Conservation (phyloP, 2,797 vertebrate genomes). For the Sylvilagus floridanus region DNA sequence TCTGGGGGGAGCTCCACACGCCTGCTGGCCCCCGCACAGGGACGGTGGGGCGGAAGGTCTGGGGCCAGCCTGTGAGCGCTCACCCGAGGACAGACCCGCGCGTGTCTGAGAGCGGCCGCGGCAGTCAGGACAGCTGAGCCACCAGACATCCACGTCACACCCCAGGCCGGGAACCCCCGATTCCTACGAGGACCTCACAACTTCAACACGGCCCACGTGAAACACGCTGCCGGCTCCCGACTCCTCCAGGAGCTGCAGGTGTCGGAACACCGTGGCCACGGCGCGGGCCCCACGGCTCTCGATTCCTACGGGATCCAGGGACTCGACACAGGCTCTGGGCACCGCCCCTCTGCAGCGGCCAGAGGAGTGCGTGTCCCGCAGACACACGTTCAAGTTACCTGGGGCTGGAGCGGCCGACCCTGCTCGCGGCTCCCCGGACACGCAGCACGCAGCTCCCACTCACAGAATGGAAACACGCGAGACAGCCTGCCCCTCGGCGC, state of each 20-base stretch:
- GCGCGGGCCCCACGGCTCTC: background rate
- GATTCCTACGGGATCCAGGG: background rate
- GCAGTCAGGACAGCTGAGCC: slow-evolving; percentile 16
- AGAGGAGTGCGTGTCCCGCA: too few relatives aligned
- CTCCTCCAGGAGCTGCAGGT: background rate
- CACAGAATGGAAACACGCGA: too few relatives aligned
- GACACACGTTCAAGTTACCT: too few relatives aligned
- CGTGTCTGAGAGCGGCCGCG: background rate
- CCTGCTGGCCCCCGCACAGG: background rate
- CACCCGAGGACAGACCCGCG: background rate
- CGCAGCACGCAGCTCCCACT: too few relatives aligned
- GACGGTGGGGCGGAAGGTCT: background rate
- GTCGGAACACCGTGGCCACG: background rate
- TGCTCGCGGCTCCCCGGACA: too few relatives aligned
- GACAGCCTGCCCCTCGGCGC: background rate
- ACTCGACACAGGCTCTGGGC: too few relatives aligned
- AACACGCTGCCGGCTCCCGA: background rate
- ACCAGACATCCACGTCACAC: background rate
- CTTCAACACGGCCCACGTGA: slow-evolving; percentile 44
- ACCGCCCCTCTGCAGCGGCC: too few relatives aligned
- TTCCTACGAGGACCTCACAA: slow-evolving; percentile 34
- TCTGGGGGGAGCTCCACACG: background rate
- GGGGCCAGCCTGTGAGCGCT: background rate
- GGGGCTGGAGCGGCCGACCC: too few relatives aligned
- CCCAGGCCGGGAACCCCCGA: slow-evolving; percentile 53